Percentiles rank a stretch among this genome's conserved stretches.
Conservation (phyloP, 2,113 vertebrate genomes). For the Psittacula cyanocephala region DNA sequence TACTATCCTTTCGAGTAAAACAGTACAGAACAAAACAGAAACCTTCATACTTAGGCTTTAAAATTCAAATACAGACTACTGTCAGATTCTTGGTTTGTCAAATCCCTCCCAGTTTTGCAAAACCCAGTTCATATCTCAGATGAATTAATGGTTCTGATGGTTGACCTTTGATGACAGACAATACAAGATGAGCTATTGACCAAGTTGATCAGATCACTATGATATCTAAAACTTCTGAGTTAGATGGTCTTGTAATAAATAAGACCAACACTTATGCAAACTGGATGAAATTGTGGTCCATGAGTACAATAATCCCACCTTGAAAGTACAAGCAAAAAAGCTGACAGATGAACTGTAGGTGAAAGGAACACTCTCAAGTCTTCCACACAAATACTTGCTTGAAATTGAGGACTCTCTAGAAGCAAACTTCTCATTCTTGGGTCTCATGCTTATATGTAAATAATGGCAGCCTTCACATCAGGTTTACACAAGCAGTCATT, state of each 20-base stretch:
- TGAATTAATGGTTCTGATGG: slow-evolving; percentile 54
- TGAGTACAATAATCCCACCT: background rate
- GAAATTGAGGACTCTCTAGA: background rate
- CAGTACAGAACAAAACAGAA: slow-evolving; percentile 45
- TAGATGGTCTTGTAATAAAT: background rate
- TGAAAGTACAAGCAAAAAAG: background rate
- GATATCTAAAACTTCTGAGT: background rate
- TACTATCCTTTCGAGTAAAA: background rate
- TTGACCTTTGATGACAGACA: slow-evolving; percentile 3
- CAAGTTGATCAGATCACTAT: background rate
- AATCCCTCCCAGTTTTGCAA: slow-evolving; percentile 14
- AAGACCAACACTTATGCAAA: background rate
- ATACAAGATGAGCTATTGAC: slow-evolving; percentile 19
- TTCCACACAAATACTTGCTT: background rate
- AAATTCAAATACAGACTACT: background rate
- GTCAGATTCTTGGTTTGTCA: background rate
- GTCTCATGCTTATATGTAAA: slow-evolving; percentile 12
- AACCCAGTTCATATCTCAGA: background rate
- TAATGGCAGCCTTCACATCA: background rate
- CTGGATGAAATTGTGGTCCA: background rate
- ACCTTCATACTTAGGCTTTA: background rate
- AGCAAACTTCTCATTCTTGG: slow-evolving; percentile 14
- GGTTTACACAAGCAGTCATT: background rate
- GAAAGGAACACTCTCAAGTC: background rate
- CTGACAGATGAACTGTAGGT: background rate